phyloP scores from a whole-genome alignment of 1,140 invertebrate species.

The Eciton burchellii region DNA sequence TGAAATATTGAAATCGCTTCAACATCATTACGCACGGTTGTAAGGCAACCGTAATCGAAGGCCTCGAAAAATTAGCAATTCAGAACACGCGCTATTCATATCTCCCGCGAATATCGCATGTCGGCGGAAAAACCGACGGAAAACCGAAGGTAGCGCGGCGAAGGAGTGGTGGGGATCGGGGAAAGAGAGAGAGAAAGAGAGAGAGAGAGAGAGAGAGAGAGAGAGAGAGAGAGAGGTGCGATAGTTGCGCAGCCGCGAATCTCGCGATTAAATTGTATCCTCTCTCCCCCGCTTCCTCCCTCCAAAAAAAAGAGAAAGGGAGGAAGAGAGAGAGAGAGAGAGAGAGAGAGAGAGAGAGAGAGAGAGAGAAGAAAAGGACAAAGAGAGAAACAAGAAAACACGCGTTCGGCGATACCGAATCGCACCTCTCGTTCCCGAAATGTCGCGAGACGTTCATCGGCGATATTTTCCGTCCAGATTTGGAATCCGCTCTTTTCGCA shows the following conservation, averaged over 20 bases:
- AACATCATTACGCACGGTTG: background rate
- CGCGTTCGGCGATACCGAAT: too few relatives aligned
- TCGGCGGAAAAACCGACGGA: background rate
- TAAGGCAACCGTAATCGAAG: background rate
- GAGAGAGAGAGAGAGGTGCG: too few relatives aligned
- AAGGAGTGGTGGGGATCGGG: too few relatives aligned
- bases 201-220: background rate
- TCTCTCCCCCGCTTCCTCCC: too few relatives aligned
- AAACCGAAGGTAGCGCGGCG: background rate
- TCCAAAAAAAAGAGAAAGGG: too few relatives aligned
- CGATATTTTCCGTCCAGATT: constrained; percentile 4
- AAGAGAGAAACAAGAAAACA: too few relatives aligned
- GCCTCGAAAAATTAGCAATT: constrained; percentile 24
- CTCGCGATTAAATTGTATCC: too few relatives aligned
- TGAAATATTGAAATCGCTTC: constrained; percentile 4
- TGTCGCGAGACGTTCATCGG: background rate
- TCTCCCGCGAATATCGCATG: background rate
- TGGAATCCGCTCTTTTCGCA: too few relatives aligned
- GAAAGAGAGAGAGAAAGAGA: background rate
- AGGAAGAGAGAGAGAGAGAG: too few relatives aligned
- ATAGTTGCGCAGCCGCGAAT: background rate
- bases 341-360: too few relatives aligned
- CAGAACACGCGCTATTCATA: background rate
- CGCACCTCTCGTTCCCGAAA: too few relatives aligned
- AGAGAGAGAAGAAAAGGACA: too few relatives aligned